Base-by-base conservation (phyloP, 2,888 invertebrate species). In the Bellardia bayeri region DNA sequence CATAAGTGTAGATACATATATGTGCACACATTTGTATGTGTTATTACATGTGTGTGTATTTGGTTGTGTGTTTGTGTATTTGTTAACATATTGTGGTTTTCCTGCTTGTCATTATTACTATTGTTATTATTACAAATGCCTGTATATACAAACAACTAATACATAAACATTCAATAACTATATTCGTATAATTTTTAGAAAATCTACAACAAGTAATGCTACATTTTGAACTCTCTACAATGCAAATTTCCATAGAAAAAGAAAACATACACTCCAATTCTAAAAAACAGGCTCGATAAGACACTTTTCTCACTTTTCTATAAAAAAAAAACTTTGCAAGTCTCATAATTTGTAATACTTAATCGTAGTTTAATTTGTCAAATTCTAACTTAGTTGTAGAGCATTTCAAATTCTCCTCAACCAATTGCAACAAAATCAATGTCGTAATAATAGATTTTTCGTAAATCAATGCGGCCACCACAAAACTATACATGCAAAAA, bases 21-120 rank as follows among this genome's bases (percentile, higher is more conserved):
- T 71, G 40, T 58, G 42, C 14, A 23, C 11, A 16, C 58, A 14
- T 40, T 5, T n/a, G 30, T 33, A 8, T 42, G 42, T 33, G 1
- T 45, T 54, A 54, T 3, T 42, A 42, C n/a, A 13, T 33, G 1
- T 58, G 6, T 51, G 11, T 13, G 9, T 58, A 40, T 16, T 16
- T 33, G 45, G 81, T 14, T 81, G 45, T 4, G 9, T 58, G 58
- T 13, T 33, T 42, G 45, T 85, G 30, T 85, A 54, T 72, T 64
- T 64, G 79, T 69, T 54, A 82, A 81, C 71, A 83, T 80, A 79
- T 78, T 88, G 87, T 64, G 87, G 85, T 87, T 88, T 86, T 72
- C 89, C 71, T 45, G 23, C 83, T 88, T 90, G 91, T 92, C 92
- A 91, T 91, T 91, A 91, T 91, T 91, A 89, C 90, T 89, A 91